Conservation (phyloP, 2,113 vertebrate genomes). For the Gnathonemus longibarbis region DNA sequence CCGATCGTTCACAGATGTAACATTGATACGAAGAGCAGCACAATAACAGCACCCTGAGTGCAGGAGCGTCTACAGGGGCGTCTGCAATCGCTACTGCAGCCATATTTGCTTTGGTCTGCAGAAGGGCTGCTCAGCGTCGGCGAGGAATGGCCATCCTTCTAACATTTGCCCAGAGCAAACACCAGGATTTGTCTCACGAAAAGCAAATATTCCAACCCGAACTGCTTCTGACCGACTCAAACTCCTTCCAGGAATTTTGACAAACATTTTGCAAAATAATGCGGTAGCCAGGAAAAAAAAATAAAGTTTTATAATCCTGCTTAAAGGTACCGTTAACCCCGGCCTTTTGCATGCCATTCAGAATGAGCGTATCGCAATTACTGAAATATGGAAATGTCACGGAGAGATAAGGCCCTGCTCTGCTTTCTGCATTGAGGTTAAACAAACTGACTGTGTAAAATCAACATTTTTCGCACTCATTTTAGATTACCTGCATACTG, state of each 20-base stretch:
- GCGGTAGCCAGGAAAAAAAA: not conserved
- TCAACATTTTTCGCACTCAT: not conserved
- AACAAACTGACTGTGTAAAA: conserved; percentile 6
- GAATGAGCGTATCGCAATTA: not conserved
- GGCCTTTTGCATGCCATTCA: not conserved
- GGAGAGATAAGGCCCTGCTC: not conserved
- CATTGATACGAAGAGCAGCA: conserved; percentile 19
- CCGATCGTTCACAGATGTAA: not conserved
- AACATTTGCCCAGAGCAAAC: conserved; percentile 49
- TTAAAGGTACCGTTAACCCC: not conserved
- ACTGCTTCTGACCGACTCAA: not conserved
- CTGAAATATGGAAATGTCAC: not conserved
- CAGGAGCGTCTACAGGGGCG: conserved; percentile 33
- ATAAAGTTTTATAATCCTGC: not conserved
- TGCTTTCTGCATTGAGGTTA: not conserved
- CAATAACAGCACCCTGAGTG: not conserved
- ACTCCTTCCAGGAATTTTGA: not conserved
- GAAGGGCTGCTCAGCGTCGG: conserved; percentile 34
- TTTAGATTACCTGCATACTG: conserved; percentile 8
- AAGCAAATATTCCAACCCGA: conserved; percentile 10
- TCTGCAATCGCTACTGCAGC: conserved; percentile 24
- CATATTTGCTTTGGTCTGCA: conserved; percentile 41
- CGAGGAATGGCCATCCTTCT: conserved; percentile 36
- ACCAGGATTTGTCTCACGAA: conserved; percentile 31
- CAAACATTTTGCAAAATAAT: not conserved